These are phyloP conservation scores for Calliphora vicina DNA, from an alignment of 1,140 invertebrate species.

Conservation along the genomic window DNA sequence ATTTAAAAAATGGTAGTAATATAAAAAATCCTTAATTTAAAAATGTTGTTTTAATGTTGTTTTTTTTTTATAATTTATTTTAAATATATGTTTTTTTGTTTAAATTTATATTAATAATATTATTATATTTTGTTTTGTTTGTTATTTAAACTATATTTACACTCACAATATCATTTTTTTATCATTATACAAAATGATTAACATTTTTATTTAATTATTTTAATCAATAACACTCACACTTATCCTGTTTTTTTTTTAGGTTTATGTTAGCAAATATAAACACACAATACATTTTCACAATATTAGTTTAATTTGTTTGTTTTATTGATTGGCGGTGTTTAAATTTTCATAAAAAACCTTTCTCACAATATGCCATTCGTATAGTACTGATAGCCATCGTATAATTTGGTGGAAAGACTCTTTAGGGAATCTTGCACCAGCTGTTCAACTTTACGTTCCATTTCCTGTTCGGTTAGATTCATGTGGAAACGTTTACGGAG, in stretches of 20 bases:
- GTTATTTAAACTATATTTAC: background rate
- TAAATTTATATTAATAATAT: background rate
- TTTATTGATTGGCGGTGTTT: constrained; percentile 38
- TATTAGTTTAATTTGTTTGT: background rate
- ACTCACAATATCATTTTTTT: background rate
- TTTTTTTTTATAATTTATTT: background rate
- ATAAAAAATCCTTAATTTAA: background rate
- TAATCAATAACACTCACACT: no score
- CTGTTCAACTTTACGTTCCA: constrained; percentile 89
- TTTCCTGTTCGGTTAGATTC: constrained; percentile 93
- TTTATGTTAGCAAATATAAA: no score
- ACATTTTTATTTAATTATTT: background rate
- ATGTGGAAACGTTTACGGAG: constrained; percentile 94
- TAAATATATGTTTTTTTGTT: background rate
- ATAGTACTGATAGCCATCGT: constrained; percentile 99
- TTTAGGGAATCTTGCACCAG: constrained; percentile 94
- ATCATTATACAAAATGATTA: background rate
- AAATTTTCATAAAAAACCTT: constrained; percentile 63
- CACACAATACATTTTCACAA: background rate
- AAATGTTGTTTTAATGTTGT: background rate
- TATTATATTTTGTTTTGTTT: background rate
- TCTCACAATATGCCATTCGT: constrained; percentile 93
- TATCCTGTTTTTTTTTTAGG: background rate
- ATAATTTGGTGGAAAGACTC: constrained; percentile 96
- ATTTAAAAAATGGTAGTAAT: background rate